These are phyloP conservation scores for Potorous gilbertii DNA, from an alignment of 2,797 vertebrate genomes.

Conservation along the genomic window DNA sequence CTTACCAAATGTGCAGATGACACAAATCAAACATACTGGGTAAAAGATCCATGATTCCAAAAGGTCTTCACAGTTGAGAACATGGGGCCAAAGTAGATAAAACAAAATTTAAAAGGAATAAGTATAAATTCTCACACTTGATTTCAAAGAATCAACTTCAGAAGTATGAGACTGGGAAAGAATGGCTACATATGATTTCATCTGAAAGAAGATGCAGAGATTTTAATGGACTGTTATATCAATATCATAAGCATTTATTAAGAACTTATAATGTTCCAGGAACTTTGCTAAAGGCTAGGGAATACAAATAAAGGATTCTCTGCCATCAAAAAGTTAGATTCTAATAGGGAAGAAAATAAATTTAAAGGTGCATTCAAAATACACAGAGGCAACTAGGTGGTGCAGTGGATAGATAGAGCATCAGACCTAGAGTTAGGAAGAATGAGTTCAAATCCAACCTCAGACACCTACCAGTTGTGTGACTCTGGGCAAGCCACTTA, in stretches of 20 bases:
- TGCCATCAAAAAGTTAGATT: neutral
- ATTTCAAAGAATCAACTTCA: neutral
- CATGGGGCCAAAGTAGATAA: neutral
- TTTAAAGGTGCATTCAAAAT: neutral
- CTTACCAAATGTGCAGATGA: neutral
- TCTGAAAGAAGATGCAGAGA: neutral
- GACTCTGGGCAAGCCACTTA: neutral
- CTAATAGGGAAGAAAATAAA: neutral
- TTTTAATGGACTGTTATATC: neutral
- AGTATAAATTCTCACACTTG: neutral
- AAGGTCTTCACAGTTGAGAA: neutral
- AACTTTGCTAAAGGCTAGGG: neutral
- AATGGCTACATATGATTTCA: neutral
- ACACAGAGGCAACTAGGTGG: neutral
- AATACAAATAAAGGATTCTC: neutral
- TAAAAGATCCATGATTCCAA: neutral
- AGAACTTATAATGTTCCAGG: neutral
- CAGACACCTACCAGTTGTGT: neutral
- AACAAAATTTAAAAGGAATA: neutral
- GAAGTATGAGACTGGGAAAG: neutral
- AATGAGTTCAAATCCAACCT: neutral
- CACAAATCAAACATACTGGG: neutral
- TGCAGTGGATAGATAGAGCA: neutral
- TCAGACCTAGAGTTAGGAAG: neutral
- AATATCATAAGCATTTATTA: neutral